A percentile compares a stretch with the other conserved stretches of the same genome.
Evolutionary conservation across 1,140 invertebrate genomes (phyloP).

Genomic region (Portunus trituberculatus): DNA sequence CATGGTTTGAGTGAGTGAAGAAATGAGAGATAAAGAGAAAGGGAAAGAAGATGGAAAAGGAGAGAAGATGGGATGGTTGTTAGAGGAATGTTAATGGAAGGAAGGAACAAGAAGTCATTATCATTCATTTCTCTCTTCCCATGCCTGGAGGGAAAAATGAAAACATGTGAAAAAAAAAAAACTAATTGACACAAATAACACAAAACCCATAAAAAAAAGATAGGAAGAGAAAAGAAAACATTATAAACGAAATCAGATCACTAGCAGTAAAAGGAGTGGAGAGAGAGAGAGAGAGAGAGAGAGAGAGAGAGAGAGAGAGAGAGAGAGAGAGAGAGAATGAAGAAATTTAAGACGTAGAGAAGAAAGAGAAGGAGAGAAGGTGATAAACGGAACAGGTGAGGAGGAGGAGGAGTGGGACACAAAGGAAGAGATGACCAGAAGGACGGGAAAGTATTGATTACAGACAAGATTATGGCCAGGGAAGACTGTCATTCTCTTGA

Average conservation of each 20-base stretch:
- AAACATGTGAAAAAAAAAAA: neutral
- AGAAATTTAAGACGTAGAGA: neutral
- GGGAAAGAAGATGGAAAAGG: slow-evolving; percentile 6
- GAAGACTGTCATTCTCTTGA: neutral
- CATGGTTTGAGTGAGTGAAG: neutral
- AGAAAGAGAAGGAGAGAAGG: neutral
- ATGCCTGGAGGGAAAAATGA: neutral
- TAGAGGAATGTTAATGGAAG: neutral
- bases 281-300: neutral
- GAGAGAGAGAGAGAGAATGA: neutral
- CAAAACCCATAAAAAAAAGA: neutral
- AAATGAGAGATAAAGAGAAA: slow-evolving; percentile 10
- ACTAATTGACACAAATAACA: neutral
- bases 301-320: no score
- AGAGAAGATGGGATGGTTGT: neutral
- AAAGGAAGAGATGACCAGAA: neutral
- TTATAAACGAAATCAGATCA: no score
- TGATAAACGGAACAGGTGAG: neutral
- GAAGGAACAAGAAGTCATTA: neutral
- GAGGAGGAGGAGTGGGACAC: neutral
- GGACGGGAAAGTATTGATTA: slow-evolving; percentile 22
- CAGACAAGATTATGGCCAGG: neutral
- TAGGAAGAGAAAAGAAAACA: no score
- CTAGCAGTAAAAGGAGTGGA: no score
- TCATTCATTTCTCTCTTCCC: neutral